phyloP scores from a whole-genome alignment of 2,888 invertebrate genomes.

The Labia minor region DNA sequence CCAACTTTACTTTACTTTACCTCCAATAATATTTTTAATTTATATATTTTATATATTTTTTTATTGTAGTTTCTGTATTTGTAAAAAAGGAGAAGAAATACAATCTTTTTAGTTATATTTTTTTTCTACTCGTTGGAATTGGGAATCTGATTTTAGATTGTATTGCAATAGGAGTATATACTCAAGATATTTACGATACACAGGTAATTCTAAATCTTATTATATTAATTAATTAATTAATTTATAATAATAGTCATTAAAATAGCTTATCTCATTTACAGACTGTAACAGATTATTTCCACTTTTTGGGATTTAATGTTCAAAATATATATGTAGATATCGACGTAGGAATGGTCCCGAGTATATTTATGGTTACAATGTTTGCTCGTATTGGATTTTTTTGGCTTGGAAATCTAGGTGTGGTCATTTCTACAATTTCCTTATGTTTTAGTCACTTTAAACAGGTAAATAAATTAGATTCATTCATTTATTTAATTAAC shows the following conservation, averaged over 20 bases:
- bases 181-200: background rate
- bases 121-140: background rate
- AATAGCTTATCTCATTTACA: background rate
- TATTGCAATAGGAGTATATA: background rate
- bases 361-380: background rate
- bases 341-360: too few species aligned
- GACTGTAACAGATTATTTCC: background rate
- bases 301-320: background rate
- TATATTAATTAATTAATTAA: background rate
- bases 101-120: background rate
- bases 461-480: too few species aligned
- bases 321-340: too few species aligned
- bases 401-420: background rate
- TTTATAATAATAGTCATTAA: background rate
- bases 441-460: too few species aligned
- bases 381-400: background rate
- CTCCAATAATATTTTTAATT: too few species aligned
- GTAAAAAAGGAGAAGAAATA: background rate
- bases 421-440: background rate
- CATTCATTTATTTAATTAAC: too few species aligned
- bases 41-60: background rate
- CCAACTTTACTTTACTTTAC: too few species aligned
- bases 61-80: background rate
- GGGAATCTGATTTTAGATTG: background rate
- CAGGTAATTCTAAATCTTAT: too few species aligned